Evolutionary conservation across 2,113 vertebrate species (phyloP), one percentile per base, ranked within the genome.

Genomic region (Zootoca vivipara): DNA sequence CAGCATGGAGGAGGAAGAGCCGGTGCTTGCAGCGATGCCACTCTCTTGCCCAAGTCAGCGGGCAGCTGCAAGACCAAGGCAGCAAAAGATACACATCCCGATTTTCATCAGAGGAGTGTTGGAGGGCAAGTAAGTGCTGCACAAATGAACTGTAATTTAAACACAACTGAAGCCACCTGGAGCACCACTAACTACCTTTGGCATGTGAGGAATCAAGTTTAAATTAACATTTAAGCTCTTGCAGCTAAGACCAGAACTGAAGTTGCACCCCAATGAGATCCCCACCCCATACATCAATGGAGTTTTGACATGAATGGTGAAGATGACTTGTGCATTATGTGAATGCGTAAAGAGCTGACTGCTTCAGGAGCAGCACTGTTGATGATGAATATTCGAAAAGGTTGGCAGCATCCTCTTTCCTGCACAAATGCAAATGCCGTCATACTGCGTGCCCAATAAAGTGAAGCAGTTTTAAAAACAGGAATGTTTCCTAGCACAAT

Each of bases 341-440:
- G 62, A 52, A 35, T 1, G 1, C 7, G 0, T 6, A 13, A 58
- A 80, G 85, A 40, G 67, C 13, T 62, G 16, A 62, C 56, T 20
- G 73, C 26, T 33, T 13, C 12, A 0, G 46, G 22, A 70, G 16
- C 30, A 69, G 58, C 0, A 0, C n/a, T 74, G 64, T 7, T 0
- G 0, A 8, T 28, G 2, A 56, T 9, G 52, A 69, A 3, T 52
- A n/a, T 20, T 33, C 9, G 6, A 72, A 84, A 84, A 33, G 18
- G 40, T 2, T 30, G 62, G 35, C 62, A 52, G 64, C 0, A n/a
- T 30, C 22, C 56, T 30, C 20, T 56, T 28, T 52, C 38, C 28
- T 0, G 26, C 18, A 40, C 22, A 56, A 58, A 56, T 62, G 1
- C 0, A 0, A 46, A 33, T 33, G 73, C 35, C 28, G 30, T 65